These are phyloP conservation scores for Metallyticus violacea DNA, from an alignment of 2,888 invertebrate genomes.

Conservation along the genomic window DNA sequence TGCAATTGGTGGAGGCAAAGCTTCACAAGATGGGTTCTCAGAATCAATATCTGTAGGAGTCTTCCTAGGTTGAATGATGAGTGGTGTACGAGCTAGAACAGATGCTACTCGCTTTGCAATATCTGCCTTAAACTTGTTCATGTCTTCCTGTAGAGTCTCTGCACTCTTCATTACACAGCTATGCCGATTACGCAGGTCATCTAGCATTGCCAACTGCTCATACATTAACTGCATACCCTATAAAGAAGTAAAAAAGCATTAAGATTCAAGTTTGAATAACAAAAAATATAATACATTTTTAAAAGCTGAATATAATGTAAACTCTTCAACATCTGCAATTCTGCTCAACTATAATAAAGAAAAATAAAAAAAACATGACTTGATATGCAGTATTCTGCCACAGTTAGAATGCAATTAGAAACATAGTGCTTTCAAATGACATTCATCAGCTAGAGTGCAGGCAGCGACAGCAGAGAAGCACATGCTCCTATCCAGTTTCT, in stretches of 20 bases:
- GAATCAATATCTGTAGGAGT: constrained; percentile 59
- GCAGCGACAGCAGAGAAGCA: not conserved
- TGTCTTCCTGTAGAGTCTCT: constrained; percentile 63
- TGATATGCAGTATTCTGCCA: too few relatives aligned
- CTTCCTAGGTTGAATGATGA: constrained; percentile 64
- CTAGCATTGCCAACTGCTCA: constrained; percentile 70
- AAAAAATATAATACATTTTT: not conserved
- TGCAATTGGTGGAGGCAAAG: constrained; percentile 54
- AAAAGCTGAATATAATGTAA: not conserved
- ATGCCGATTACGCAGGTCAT: constrained; percentile 64
- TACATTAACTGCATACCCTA: constrained; percentile 76
- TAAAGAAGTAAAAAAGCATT: not conserved
- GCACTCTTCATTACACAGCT: constrained; percentile 62
- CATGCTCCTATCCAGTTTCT: too few relatives aligned
- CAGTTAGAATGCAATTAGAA: not conserved
- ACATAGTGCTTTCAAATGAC: not conserved
- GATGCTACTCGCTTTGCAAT: constrained; percentile 69
- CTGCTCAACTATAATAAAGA: too few relatives aligned
- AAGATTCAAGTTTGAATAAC: not conserved
- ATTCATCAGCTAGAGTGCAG: not conserved
- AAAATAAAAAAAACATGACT: too few relatives aligned
- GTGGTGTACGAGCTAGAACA: constrained; percentile 71
- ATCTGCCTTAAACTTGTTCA: constrained; percentile 72
- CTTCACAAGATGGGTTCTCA: constrained; percentile 49
- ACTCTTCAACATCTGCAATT: too few relatives aligned